These are phyloP conservation scores for Erinaceus europaeus DNA, from an alignment of 2,113 vertebrate genomes.

Conservation along the genomic window DNA sequence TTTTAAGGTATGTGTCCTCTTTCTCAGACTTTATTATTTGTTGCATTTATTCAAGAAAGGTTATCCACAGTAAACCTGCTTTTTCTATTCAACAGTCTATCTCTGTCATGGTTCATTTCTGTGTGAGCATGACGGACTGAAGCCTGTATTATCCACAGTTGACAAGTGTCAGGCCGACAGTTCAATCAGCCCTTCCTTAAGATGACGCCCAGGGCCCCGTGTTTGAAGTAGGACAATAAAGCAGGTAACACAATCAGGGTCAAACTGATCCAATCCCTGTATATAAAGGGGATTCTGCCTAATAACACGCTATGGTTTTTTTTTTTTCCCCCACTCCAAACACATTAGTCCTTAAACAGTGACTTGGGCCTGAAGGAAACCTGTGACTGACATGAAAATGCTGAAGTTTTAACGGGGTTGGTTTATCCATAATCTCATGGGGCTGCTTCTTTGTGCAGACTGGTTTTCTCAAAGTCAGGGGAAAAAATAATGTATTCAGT, in stretches of 20 bases:
- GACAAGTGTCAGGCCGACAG: constrained; percentile 81
- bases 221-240: constrained; percentile 81
- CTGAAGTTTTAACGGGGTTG: constrained; percentile 67
- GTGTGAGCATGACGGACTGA: constrained; percentile 81
- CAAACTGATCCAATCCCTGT: constrained; percentile 78
- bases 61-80: constrained; percentile 73
- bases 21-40: constrained; percentile 73
- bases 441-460: constrained; percentile 63
- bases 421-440: constrained; percentile 71
- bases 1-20: constrained; percentile 41
- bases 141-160: constrained; percentile 77
- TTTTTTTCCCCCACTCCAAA: constrained; percentile 74
- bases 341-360: constrained; percentile 77
- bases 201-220: constrained; percentile 75
- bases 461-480: constrained; percentile 64
- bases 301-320: constrained; percentile 65
- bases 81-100: constrained; percentile 80
- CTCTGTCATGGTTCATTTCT: constrained; percentile 81
- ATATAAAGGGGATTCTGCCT: constrained; percentile 78
- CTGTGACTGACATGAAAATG: constrained; percentile 74
- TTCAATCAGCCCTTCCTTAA: constrained; percentile 80
- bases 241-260: constrained; percentile 76
- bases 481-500: constrained; percentile 65
- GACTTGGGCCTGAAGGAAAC: constrained; percentile 74
- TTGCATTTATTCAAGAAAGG: constrained; percentile 76